Conservation (phyloP, 2,797 vertebrate genomes). For the Bryconaethiops microstoma region DNA sequence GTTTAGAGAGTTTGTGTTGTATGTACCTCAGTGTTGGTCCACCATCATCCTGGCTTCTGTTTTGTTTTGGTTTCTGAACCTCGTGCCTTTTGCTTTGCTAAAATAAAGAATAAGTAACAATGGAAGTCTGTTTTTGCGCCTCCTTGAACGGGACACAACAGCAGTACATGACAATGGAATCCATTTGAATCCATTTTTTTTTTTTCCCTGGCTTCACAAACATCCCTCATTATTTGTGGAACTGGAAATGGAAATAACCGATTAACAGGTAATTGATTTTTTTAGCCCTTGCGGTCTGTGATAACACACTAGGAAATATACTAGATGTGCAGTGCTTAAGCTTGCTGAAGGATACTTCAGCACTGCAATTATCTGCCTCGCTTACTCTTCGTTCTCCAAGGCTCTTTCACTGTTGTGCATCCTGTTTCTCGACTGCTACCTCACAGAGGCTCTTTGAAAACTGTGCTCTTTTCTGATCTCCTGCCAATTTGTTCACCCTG, state of each 20-base stretch:
- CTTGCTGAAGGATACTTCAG: constrained; percentile 33
- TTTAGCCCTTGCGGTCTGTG: constrained; percentile 24
- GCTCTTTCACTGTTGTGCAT: background rate
- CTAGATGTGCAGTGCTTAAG: constrained; percentile 33
- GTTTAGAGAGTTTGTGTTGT: too few species aligned
- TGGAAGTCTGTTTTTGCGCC: too few species aligned
- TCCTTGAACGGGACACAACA: too few species aligned
- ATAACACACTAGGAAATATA: constrained; percentile 25
- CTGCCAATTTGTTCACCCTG: constrained; percentile 13
- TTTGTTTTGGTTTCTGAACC: too few species aligned
- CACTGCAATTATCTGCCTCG: constrained; percentile 43
- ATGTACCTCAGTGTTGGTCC: too few species aligned
- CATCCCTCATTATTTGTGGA: constrained; percentile 13
- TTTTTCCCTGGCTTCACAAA: background rate
- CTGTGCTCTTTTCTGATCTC: constrained; percentile 5
- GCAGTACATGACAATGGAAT: background rate
- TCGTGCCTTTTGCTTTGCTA: too few species aligned
- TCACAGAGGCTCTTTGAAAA: constrained; percentile 9
- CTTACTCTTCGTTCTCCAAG: constrained; percentile 17
- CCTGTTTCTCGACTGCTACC: constrained; percentile 24
- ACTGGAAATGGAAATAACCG: constrained; percentile 38
- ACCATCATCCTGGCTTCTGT: too few species aligned
- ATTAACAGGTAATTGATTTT: constrained; percentile 41
- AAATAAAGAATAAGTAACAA: too few species aligned
- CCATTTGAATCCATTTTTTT: background rate